These are phyloP conservation scores for Ectemnius cavifrons DNA, from an alignment of 2,888 invertebrate genomes.

Conservation along the genomic window DNA sequence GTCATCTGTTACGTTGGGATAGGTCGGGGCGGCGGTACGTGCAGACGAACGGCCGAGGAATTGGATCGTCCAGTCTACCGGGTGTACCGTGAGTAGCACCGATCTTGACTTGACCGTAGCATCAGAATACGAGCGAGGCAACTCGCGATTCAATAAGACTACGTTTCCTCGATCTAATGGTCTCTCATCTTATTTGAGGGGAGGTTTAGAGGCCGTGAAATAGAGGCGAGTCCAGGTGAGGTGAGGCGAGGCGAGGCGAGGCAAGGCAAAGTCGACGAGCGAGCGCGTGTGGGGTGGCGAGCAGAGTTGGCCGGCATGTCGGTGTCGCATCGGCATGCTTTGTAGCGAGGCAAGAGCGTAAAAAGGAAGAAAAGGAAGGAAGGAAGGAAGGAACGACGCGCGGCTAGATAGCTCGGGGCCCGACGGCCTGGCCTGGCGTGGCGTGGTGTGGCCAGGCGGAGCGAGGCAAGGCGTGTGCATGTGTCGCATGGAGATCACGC, in stretches of 20 bases:
- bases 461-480: too few relatives aligned
- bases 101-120: too few relatives aligned
- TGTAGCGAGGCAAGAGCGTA: background rate
- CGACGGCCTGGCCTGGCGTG: too few relatives aligned
- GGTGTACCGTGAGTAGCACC: conserved; percentile 50
- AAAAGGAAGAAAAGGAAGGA: conserved; percentile 7
- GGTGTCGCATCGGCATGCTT: conserved; percentile 1
- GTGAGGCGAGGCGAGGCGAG: background rate
- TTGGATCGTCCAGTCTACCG: conserved; percentile 73
- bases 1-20: conserved; percentile 75
- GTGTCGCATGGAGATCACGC: conserved; percentile 31
- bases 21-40: conserved; percentile 68
- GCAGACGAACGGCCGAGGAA: conserved; percentile 67
- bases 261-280: background rate
- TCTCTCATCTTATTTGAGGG: background rate
- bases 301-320: conserved; percentile 26
- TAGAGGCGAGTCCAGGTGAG: background rate
- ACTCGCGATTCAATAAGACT: background rate
- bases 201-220: too few relatives aligned
- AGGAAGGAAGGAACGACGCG: conserved; percentile 2
- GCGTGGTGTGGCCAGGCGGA: too few relatives aligned
- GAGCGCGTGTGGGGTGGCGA: conserved; percentile 3
- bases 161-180: background rate
- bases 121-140: background rate
- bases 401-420: background rate